Conservation (phyloP, 2,888 invertebrate genomes). For the Dasypogon diadema region DNA sequence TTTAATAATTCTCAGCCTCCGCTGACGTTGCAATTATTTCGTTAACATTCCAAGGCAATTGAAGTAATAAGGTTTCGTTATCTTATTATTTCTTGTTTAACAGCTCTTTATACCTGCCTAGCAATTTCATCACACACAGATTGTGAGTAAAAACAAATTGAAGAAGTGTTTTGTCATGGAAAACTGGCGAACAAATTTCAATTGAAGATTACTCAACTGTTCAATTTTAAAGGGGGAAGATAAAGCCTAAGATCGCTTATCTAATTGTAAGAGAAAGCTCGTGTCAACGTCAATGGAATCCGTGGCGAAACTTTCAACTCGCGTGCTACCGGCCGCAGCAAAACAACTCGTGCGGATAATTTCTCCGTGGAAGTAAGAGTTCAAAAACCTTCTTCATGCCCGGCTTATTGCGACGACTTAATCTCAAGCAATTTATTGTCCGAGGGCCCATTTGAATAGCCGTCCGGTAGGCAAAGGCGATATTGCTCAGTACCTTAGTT, state of each 20-base stretch:
- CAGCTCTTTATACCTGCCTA: not conserved
- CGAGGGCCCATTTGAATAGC: conserved; percentile 17
- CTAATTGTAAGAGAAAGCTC: conserved; percentile 17
- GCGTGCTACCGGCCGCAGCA: not conserved
- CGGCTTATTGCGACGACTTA: not conserved
- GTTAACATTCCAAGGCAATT: conserved; percentile 16
- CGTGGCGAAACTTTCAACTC: conserved; percentile 19
- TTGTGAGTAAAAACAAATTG: not conserved
- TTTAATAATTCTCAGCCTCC: no score
- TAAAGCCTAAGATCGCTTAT: conserved; percentile 2
- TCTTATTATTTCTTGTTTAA: conserved; percentile 10
- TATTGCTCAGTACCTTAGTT: not conserved
- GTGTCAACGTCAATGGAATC: conserved; percentile 8
- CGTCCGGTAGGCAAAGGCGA: not conserved
- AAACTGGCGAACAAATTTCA: conserved; percentile 24
- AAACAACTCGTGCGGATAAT: conserved; percentile 23
- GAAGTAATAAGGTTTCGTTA: not conserved
- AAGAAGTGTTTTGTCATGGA: conserved; percentile 33
- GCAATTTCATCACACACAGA: conserved; percentile 26
- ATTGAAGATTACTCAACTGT: conserved; percentile 12
- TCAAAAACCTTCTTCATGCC: conserved; percentile 14
- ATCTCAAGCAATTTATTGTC: conserved; percentile 21
- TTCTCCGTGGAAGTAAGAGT: not conserved
- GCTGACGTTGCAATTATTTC: no score
- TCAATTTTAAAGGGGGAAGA: conserved; percentile 1